Conservation (phyloP, 2,888 invertebrate genomes). For the Congeria kusceri region DNA sequence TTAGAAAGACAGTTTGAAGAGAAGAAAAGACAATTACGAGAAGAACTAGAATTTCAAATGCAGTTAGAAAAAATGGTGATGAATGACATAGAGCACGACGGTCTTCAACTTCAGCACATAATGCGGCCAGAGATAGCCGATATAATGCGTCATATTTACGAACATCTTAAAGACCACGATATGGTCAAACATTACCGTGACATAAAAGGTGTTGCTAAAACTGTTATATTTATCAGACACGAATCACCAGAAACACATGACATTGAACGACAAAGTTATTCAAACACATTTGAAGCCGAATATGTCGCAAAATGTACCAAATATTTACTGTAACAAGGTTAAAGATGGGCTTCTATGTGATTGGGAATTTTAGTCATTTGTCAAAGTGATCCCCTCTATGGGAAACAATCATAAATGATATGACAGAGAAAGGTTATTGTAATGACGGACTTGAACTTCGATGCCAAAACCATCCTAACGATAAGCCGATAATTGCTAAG, state of each 20-base stretch:
- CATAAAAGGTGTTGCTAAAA: conserved; percentile 76
- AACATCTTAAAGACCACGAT: conserved; percentile 75
- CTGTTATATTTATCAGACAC: conserved; percentile 82
- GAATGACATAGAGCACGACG: conserved; percentile 88
- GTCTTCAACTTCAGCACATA: conserved; percentile 88
- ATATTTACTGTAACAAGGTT: conserved; percentile 82
- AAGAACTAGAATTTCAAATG: conserved; percentile 43
- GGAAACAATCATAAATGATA: conserved; percentile 59
- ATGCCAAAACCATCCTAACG: conserved; percentile 78
- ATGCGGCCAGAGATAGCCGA: conserved; percentile 83
- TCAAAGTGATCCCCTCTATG: conserved; percentile 66
- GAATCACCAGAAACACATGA: conserved; percentile 68
- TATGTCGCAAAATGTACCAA: conserved; percentile 75
- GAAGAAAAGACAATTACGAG: conserved; percentile 37
- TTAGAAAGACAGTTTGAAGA: conserved; percentile 36
- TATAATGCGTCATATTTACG: conserved; percentile 79
- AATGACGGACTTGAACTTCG: conserved; percentile 64
- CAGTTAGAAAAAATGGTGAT: conserved; percentile 87
- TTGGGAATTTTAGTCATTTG: conserved; percentile 80
- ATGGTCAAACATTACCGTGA: conserved; percentile 70
- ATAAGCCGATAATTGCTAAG: conserved; percentile 41
- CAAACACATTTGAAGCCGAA: conserved; percentile 81
- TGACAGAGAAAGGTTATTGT: conserved; percentile 48
- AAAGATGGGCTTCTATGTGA: conserved; percentile 80
- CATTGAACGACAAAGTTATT: conserved; percentile 76